Evolutionary conservation across 2,113 vertebrate species (phyloP).

Genomic region (Pollimyrus isidori): DNA sequence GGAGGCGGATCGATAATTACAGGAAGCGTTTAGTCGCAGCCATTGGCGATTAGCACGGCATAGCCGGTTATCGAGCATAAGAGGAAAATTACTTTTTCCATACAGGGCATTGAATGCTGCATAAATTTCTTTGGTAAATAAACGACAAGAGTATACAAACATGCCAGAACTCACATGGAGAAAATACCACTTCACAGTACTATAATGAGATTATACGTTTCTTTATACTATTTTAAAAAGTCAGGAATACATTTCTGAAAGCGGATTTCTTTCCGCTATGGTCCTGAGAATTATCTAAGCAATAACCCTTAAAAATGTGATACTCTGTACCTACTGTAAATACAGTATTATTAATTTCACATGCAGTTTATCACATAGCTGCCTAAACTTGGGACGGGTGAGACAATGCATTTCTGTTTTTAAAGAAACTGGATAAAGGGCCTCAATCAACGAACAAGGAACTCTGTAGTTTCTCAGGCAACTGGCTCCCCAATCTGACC

Average conservation of each 20-base stretch:
- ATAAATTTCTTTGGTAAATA: constrained; percentile 1
- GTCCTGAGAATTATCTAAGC: neutral
- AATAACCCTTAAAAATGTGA: neutral
- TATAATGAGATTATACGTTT: neutral
- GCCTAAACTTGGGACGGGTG: neutral
- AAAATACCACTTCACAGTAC: neutral
- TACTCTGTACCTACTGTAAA: neutral
- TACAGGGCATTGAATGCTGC: neutral
- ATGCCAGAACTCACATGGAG: neutral
- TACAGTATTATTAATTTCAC: neutral
- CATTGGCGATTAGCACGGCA: neutral
- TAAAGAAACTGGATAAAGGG: neutral
- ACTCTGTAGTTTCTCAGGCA: neutral
- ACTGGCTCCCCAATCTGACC: neutral
- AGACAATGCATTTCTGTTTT: neutral
- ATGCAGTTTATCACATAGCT: neutral
- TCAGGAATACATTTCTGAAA: neutral
- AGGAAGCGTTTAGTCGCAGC: neutral
- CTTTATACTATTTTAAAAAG: neutral
- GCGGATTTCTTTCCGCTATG: neutral
- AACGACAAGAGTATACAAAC: neutral
- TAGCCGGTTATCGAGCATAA: neutral
- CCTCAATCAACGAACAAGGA: neutral
- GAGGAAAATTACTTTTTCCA: neutral
- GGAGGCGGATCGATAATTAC: neutral